A percentile compares a stretch with the other conserved stretches of the same genome.
Conservation (phyloP, 1,140 invertebrate genomes). For the Tyrophagus putrescentiae region DNA sequence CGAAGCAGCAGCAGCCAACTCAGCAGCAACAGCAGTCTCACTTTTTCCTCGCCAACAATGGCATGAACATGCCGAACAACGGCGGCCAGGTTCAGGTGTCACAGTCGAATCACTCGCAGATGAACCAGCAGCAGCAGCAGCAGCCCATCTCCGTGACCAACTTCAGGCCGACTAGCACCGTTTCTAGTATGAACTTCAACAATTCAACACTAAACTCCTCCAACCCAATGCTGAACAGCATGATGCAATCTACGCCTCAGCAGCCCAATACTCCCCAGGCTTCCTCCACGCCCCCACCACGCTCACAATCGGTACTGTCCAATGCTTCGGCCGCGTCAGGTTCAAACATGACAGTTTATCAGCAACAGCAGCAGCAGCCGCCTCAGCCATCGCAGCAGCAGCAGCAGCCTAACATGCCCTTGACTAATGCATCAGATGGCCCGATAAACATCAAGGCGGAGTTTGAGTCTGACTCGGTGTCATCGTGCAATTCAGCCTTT, state of each 20-base stretch:
- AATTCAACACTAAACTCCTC: not conserved
- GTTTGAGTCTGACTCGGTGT: conserved; percentile 2
- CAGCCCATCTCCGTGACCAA: conserved; percentile 1
- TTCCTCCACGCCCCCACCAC: conserved; percentile 14
- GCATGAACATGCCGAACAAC: not conserved
- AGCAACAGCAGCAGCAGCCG: too few species aligned
- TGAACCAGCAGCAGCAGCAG: conserved; percentile 21
- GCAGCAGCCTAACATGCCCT: too few species aligned
- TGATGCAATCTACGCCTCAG: conserved; percentile 3
- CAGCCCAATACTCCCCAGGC: conserved; percentile 24
- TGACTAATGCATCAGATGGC: too few species aligned
- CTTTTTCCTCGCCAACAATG: conserved; percentile 5
- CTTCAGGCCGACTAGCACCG: conserved; percentile 4
- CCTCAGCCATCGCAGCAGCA: too few species aligned
- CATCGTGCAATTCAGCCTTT: not conserved
- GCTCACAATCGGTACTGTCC: conserved; percentile 21
- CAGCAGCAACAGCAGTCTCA: conserved; percentile 20
- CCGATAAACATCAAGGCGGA: conserved; percentile 7
- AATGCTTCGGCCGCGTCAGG: conserved; percentile 15
- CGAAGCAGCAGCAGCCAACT: conserved; percentile 16
- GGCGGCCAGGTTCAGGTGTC: not conserved
- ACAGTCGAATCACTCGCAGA: not conserved
- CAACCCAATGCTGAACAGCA: not conserved
- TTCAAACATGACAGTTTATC: too few species aligned
- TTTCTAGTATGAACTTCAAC: not conserved